Percentiles rank a stretch among this genome's conserved stretches.
These are phyloP conservation scores for Eristalis arbustorum DNA, from an alignment of 2,888 invertebrate genomes.

Conservation along the genomic window DNA sequence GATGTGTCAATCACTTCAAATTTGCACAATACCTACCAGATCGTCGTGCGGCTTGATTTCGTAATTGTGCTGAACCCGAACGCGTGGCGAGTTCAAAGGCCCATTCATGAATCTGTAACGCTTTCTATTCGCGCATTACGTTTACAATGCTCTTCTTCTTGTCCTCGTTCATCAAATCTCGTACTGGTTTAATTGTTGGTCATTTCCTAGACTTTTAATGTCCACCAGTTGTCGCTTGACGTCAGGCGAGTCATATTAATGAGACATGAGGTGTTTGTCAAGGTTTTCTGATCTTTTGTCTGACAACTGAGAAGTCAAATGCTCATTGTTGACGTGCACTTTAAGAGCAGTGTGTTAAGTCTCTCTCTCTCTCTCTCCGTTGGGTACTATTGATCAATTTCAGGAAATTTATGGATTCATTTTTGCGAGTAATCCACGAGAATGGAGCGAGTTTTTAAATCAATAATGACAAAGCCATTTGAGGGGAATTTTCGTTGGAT, in stretches of 20 bases:
- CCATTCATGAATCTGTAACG: conserved; percentile 16
- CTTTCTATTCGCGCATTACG: conserved; percentile 3
- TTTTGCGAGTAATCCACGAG: not conserved
- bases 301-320: not conserved
- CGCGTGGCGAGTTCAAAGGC: conserved; percentile 23
- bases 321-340: too few relatives aligned
- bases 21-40: not conserved
- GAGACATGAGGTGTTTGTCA: not conserved
- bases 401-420: not conserved
- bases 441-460: not conserved
- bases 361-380: too few relatives aligned
- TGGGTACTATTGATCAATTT: too few relatives aligned
- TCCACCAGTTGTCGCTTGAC: not conserved
- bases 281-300: not conserved
- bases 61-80: not conserved
- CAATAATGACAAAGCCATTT: not conserved
- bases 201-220: not conserved
- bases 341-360: too few relatives aligned
- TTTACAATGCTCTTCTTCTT: not conserved
- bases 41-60: not conserved
- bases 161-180: not conserved
- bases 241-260: not conserved
- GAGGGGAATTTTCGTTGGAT: not conserved
- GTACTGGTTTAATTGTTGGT: not conserved
- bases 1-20: not conserved